Evolutionary conservation across 2,888 invertebrate genomes (phyloP).

Genomic region (Nemotelus nigrinus): DNA sequence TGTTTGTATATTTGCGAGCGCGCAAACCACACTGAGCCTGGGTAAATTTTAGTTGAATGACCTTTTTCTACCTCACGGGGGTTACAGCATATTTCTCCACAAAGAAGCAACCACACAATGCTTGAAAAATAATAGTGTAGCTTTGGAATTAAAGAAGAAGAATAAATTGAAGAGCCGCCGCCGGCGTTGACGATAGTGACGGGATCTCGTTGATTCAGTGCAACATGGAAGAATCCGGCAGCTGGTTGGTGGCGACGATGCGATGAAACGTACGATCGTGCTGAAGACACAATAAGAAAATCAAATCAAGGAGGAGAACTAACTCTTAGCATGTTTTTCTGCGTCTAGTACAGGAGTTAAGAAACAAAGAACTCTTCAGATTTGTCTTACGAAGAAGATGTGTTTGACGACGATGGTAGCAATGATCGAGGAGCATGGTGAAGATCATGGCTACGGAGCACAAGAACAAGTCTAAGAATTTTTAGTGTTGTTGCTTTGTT

Average conservation of each 20-base stretch:
- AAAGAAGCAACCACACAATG: neutral
- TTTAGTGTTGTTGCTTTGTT: conserved; percentile 14
- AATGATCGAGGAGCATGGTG: conserved; percentile 21
- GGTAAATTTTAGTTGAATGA: conserved; percentile 33
- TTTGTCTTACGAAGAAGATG: conserved; percentile 30
- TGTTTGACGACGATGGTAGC: neutral
- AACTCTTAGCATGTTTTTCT: neutral
- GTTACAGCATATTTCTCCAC: conserved; percentile 30
- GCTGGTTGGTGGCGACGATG: neutral
- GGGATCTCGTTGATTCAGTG: neutral
- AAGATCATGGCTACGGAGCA: conserved; percentile 10
- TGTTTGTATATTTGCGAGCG: conserved; percentile 35
- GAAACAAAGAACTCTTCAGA: conserved; percentile 31
- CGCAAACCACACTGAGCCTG: too few relatives aligned
- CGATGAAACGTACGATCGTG: neutral
- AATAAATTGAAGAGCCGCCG: too few relatives aligned
- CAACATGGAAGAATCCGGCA: neutral
- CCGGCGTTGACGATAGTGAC: too few relatives aligned
- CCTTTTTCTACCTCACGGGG: conserved; percentile 33
- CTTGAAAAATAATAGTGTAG: too few relatives aligned
- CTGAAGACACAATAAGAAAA: conserved; percentile 1
- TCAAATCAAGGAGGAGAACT: too few relatives aligned
- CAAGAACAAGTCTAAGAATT: conserved; percentile 20
- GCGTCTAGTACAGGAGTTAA: conserved; percentile 13
- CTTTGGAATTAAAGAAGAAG: too few relatives aligned